Evolutionary conservation across 2,113 vertebrate species (phyloP), one percentile per base, ranked within the genome.

Genomic region (Dendrocopos noguchii): DNA sequence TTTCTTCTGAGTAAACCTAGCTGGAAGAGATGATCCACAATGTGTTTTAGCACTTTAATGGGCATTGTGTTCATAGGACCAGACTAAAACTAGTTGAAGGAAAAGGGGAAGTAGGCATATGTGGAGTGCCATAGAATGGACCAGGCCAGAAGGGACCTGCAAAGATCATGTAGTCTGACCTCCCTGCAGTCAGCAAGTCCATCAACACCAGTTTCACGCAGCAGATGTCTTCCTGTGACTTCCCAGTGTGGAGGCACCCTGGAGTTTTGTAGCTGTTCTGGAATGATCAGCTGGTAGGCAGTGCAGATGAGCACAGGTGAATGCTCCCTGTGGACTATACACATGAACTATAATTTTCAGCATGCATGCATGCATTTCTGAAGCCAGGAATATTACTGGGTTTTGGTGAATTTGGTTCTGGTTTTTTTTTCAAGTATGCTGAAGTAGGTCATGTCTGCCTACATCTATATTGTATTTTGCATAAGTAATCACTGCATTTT

Each of bases 271-370:
- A 86, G 29, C 12, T 75, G 53, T 84, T 84, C 16, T 84, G 80
- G 63, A 68, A 59, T 19, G n/a, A 47, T 73, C 28, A 79, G 6
- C 31, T 79, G 34, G 25, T 47, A 65, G 36, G 36, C 34, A 78
- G 39, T 27, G 29, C 63, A 59, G 33, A 22, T 0, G 1, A 80
- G 63, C 2, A 2, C 22, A 42, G 56, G 36, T 1, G 1, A 80
- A 57, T 56, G 19, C 31, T 36, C 31, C 36, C 52, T 73, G 28
- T 81, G 24, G 59, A 50, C 21, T 50, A 11, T 50, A 50, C 47
- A 50, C 72, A 29, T 14, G 10, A 31, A 16, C 11, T 80, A 5
- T 36, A 72, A 47, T 91, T 87, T 80, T 82, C 21, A 67, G 16
- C 28, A 15, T 53, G 19, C 29, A 70, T 0, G 1, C 29, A 70